phyloP scores from a whole-genome alignment of 2,113 vertebrate species.

The Cynocephalus volans region DNA sequence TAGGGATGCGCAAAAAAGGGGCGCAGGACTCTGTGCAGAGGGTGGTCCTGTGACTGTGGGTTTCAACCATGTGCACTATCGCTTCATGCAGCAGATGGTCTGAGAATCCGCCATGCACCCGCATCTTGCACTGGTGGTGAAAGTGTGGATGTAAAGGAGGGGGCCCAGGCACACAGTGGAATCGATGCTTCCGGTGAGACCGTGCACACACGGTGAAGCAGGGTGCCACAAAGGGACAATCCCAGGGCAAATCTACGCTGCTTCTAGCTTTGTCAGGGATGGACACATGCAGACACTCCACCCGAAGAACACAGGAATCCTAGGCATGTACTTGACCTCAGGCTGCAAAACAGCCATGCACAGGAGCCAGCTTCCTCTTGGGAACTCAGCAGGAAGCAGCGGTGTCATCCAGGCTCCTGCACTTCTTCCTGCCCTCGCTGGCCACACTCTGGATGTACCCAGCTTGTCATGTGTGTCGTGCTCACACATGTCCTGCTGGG shows the following conservation, averaged over 20 bases:
- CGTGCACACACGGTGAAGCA: background rate
- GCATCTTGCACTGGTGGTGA: no score
- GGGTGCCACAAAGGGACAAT: background rate
- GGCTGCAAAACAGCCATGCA: background rate
- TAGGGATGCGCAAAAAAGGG: background rate
- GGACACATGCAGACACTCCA: background rate
- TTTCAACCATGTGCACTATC: no score
- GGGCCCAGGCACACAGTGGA: background rate
- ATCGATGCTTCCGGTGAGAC: background rate
- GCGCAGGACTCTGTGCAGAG: fast-evolving
- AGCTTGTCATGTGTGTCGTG: background rate
- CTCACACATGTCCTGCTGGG: fast-evolving
- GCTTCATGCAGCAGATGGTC: no score
- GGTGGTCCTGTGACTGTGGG: background rate
- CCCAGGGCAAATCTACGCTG: background rate
- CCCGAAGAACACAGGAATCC: background rate
- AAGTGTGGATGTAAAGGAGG: no score
- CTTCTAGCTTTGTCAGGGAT: background rate
- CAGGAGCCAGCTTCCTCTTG: background rate
- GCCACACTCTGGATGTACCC: background rate
- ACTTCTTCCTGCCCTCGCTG: fast-evolving
- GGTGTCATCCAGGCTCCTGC: background rate
- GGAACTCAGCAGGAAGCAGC: background rate
- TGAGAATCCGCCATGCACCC: no score
- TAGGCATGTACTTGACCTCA: background rate